Evolutionary conservation across 2,113 vertebrate genomes (phyloP).

Genomic region (Sphyrna mokarran): DNA sequence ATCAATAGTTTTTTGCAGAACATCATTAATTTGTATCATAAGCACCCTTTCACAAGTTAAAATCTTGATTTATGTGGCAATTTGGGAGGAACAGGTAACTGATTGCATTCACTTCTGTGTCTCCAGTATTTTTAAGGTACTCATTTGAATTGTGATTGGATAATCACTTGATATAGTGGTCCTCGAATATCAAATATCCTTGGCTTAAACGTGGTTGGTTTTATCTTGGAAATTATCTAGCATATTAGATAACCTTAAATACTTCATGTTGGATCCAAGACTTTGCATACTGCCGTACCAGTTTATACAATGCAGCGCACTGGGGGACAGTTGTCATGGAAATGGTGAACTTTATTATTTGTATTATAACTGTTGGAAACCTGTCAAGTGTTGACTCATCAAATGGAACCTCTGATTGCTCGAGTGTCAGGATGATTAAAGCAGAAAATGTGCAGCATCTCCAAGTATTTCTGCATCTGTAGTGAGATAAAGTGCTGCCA

Average conservation of each 20-base stretch:
- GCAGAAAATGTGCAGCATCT: not conserved
- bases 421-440: not conserved
- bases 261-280: not conserved
- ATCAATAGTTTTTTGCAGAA: not conserved
- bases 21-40: not conserved
- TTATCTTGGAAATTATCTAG: not conserved
- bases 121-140: not conserved
- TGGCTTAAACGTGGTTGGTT: not conserved
- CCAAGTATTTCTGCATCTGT: not conserved
- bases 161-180: not conserved
- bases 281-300: not conserved
- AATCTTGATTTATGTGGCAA: not conserved
- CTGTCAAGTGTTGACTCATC: not conserved
- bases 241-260: not conserved
- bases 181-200: not conserved
- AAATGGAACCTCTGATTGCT: not conserved
- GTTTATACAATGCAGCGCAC: not conserved
- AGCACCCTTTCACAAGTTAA: not conserved
- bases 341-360: not conserved
- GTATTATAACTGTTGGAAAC: not conserved
- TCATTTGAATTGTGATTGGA: not conserved
- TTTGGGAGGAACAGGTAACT: not conserved
- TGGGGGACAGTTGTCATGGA: not conserved
- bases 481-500: not conserved
- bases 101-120: not conserved